These are phyloP conservation scores for Parnassius mnemosyne DNA, from an alignment of 2,888 invertebrate species.

Conservation along the genomic window DNA sequence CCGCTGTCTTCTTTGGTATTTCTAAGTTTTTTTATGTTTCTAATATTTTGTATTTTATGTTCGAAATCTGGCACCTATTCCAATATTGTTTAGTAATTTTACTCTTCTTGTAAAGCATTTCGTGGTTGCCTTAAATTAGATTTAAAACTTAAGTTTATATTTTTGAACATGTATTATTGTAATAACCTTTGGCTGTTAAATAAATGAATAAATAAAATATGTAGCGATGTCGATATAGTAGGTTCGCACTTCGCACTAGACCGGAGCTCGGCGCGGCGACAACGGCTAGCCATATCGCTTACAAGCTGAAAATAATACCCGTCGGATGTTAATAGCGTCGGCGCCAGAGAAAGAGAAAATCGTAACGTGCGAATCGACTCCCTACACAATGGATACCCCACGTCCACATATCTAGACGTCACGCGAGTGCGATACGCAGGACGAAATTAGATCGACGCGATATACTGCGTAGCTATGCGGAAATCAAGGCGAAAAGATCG, in stretches of 20 bases:
- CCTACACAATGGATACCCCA: conserved; percentile 40
- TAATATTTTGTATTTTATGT: too few relatives aligned
- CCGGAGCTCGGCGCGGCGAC: conserved; percentile 66
- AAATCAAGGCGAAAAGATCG: conserved; percentile 68
- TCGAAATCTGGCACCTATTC: too few relatives aligned
- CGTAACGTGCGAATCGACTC: conserved; percentile 63
- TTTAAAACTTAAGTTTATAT: not conserved
- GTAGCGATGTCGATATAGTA: conserved; percentile 66
- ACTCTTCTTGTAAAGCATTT: too few relatives aligned
- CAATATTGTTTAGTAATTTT: too few relatives aligned
- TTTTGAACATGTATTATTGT: too few relatives aligned
- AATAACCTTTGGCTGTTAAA: too few relatives aligned
- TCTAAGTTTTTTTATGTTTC: too few relatives aligned
- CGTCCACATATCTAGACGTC: conserved; percentile 52
- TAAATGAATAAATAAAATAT: not conserved
- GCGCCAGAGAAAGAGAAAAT: conserved; percentile 66
- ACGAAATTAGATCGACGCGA: conserved; percentile 65
- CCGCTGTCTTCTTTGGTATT: too few relatives aligned
- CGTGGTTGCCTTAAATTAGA: too few relatives aligned
- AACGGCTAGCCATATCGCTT: conserved; percentile 70
- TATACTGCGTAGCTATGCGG: conserved; percentile 72
- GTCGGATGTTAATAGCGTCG: conserved; percentile 59
- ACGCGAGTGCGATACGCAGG: conserved; percentile 54
- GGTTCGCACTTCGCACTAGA: conserved; percentile 64
- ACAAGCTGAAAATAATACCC: conserved; percentile 72